Base-by-base conservation (phyloP, 2,888 invertebrate genomes). In the Muscina levida region DNA sequence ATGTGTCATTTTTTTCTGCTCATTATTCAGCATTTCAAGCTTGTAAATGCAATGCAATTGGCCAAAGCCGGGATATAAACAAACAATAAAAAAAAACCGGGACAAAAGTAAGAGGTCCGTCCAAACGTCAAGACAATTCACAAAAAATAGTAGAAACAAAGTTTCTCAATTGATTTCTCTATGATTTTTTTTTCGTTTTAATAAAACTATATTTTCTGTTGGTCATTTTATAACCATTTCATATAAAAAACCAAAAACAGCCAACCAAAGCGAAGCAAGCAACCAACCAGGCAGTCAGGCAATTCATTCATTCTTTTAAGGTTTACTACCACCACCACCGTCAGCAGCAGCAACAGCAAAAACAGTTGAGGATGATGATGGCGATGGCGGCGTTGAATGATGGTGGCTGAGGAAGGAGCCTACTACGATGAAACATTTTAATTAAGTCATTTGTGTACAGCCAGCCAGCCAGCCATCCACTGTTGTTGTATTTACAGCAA, bases 391-490 rank as follows among this genome's bases (percentile, higher is more conserved):
- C 31, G 31, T 8, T 3, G 31, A 8, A 31, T 51, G 6, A 57
- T 19, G 24, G 31, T 11, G 37, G 67, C 51, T 72, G 73, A 65
- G 53, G 57, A 44, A 59, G 67, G 71, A 37, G 71, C 67, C 74
- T 72, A 72, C 68, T 42, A 44, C 24, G 37, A 77, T 19, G 62
- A 79, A 85, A 84, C 85, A 85, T 85, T 87, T 87, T 86, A 88
- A 88, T 88, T 87, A 88, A 88, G 88, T 79, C 87, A 85, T 88
- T 81, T 81, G 77, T 81, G 74, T 65, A 65, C 74, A 68, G 59
- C 70, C 24, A 46, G 48, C 67, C 48, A 31, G 48, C 67, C 51
- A 73, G 31, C 15, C 57, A n/a, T n/a, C n/a, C 31, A 31, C 31
- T 31, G 31, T 8, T 51, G 22, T 17, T 19, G 19, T 19, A n/a